Evolutionary conservation across 2,888 invertebrate species (phyloP), one percentile per base, ranked within the genome.

Genomic region (Idaea straminata): DNA sequence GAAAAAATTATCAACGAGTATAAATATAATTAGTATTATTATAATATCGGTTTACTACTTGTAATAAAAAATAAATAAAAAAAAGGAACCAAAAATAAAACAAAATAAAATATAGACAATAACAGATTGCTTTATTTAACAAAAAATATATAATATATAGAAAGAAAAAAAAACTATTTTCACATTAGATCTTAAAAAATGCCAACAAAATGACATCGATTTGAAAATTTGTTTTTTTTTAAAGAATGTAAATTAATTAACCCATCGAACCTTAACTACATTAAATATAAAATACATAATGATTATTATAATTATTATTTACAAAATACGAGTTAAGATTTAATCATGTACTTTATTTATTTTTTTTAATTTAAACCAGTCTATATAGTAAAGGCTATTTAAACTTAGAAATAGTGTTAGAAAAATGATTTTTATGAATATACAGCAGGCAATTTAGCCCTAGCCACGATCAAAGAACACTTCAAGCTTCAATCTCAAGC

Each of bases 101-200:
- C 86, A 87, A 92, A 91, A 89, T 84, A 83, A 91, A 89, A 79
- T 69, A 83, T 89, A 87, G 91, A 92, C 91, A 91, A 92, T 92
- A 92, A 92, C 92, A 91, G 88, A 89, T 91, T 92, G 91, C 90
- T 92, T 92, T 92, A 92, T 92, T 92, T 92, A 92, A 92, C 92
- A 92, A 92, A 92, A 92, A 92, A 92, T 91, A 92, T 91, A 92
- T 91, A 91, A 90, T 90, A 91, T 92, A 91, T 89, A 89, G 86
- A 90, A 88, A 87, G 77, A 72, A 78, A 82, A 84, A 86, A 92
- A 91, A 87, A 87, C 73, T 83, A 85, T 88, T 89, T 88, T 82
- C 88, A 91, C 89, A 84, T 86, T 85, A 85, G 82, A 80, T 78
- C 69, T 74, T 77, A 80, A 85, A 84, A 82, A 69, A 57, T 68